A percentile compares a stretch with the other conserved stretches of the same genome.
These are phyloP conservation scores for Batillaria attramentaria DNA, from an alignment of 1,140 invertebrate genomes.

Conservation along the genomic window DNA sequence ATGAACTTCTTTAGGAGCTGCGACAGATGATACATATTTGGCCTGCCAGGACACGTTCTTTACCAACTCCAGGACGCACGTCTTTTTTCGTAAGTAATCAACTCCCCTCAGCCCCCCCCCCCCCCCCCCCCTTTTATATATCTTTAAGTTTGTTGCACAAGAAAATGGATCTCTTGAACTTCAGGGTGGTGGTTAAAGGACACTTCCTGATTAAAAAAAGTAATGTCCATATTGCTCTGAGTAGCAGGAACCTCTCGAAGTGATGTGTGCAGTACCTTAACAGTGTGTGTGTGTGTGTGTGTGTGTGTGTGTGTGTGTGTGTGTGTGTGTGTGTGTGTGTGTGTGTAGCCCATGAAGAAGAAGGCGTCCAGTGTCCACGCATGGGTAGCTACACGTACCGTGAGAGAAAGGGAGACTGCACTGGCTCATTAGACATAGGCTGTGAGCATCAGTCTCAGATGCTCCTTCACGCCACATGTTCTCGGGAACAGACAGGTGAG, in stretches of 20 bases:
- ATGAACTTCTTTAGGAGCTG: slow-evolving; percentile 25
- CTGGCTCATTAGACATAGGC: slow-evolving; percentile 40
- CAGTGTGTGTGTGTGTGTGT: slow-evolving; percentile 7
- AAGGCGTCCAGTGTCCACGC: slow-evolving; percentile 35
- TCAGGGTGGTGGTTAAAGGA: no score
- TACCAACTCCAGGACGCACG: slow-evolving; percentile 13
- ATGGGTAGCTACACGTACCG: slow-evolving; percentile 41
- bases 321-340: slow-evolving; percentile 6
- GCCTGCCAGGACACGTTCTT: slow-evolving; percentile 21
- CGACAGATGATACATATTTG: slow-evolving; percentile 28
- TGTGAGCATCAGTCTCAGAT: slow-evolving; percentile 38
- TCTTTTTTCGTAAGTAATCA: slow-evolving; percentile 28
- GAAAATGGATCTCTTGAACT: no score
- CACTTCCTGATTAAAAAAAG: no score
- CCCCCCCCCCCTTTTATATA: neutral
- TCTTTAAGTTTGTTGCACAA: no score
- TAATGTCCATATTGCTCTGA: no score
- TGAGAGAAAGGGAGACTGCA: slow-evolving; percentile 39
- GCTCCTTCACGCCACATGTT: slow-evolving; percentile 37
- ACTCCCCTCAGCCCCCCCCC: neutral
- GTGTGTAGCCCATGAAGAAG: slow-evolving; percentile 38
- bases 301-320: slow-evolving; percentile 12
- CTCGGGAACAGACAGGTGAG: slow-evolving; percentile 20
- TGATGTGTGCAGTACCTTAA: neutral
- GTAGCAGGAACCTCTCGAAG: neutral